Evolutionary conservation across 2,797 vertebrate species (phyloP), one percentile per base, ranked within the genome.

Genomic region (Cuniculus paca): DNA sequence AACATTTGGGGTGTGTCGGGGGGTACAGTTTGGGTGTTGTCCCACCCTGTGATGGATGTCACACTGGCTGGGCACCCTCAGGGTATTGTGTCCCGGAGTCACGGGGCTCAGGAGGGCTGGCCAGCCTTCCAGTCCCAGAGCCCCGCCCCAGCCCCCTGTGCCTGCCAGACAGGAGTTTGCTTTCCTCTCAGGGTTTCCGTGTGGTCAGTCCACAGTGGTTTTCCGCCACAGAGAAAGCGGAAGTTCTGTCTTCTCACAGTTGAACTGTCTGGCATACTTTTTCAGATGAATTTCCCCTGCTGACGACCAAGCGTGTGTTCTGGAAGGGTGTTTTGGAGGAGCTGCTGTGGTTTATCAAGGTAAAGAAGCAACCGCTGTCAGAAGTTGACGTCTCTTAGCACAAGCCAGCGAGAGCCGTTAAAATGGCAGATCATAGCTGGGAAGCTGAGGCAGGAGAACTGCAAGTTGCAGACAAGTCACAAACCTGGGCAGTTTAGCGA

Each of bases 311-410:
- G 98, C 99, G 97, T 70, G 99, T 99, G 0, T 99, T 99, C 97
- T 99, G 99, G 99, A 99, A 99, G 98, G 99, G 99, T 60, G 99
- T 99, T 83, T 97, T 99, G 85, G 99, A 99, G 98, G 99, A 99
- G 96, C 95, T 99, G 96, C 98, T 99, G 79, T 99, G 99, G 99
- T 99, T 99, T 98, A 99, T 99, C 94, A 99, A 99, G 99, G 99
- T 99, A 98, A 98, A 42, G 28, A 87, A 65, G 2, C 68, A 17
- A n/a, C 52, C 72, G 2, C 45, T 77, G 0, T 68, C 54, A 50
- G 84, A 63, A 75, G 34, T 36, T 2, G 17, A 34, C 8, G 9
- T 17, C 45, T 78, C n/a, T 50, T 78, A 74, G 6, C 34, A 42
- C 11, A 56, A 48, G 56, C n/a, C 26, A 31, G 24, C 0, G 0